Evolutionary conservation across 37 sponge, comb jelly and placozoan species (phyloP), one percentile per base, ranked within the genome.

Genomic region (Aplysina aerophoba): DNA sequence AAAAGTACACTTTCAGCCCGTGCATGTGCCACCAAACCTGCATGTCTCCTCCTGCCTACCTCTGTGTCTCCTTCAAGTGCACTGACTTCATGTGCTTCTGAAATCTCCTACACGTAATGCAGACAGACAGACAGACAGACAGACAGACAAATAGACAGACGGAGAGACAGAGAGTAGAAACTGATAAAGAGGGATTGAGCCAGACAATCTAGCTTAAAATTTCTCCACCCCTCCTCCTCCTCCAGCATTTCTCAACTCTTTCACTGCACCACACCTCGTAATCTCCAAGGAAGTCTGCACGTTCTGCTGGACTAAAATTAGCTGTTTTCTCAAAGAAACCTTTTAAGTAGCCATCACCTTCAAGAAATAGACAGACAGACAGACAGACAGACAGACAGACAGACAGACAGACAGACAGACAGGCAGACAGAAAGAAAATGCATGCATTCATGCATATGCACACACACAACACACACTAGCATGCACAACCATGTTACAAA

Each of bases 21-120:
- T n/a, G n/a, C n/a, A n/a, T n/a, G n/a, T n/a, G n/a, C n/a, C n/a
- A n/a, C n/a, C n/a, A n/a, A n/a, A n/a, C n/a, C n/a, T n/a, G n/a
- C n/a, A n/a, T n/a, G n/a, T n/a, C n/a, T n/a, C n/a, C n/a, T n/a
- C n/a, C n/a, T n/a, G n/a, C n/a, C n/a, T 85, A 93, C 94, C 22
- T 78, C 84, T 39, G 97, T 89, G 37, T 95, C 91, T 58, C 96
- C 97, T 72, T 95, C 95, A 40, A 93, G 87, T 17, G 96, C 97
- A 84, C 93, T 89, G 22, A 84, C 89, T 73, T 97, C 89, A 78
- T 97, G 97, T 20, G 91, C 93, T 36, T 90, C 95, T 27, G 93
- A 83, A 2, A 97, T 94, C n/a, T 81, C 89, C 93, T 95, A 71
- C 13, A 72, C 33, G 6, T 25, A 64, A 40, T 62, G 64, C n/a